Evolutionary conservation across 2,113 vertebrate species (phyloP).

Genomic region (Solea senegalensis): DNA sequence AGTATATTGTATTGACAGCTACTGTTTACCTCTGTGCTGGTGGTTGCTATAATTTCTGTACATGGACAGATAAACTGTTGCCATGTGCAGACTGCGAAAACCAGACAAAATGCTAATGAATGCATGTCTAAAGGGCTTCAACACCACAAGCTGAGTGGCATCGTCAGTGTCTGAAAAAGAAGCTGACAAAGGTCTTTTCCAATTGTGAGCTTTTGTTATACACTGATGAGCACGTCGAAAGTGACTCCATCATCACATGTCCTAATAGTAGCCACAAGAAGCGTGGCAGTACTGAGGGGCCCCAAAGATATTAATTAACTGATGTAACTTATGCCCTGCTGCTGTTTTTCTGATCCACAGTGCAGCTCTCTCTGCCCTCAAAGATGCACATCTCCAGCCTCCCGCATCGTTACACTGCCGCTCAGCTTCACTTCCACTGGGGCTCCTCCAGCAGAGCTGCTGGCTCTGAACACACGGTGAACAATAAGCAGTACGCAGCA

Average conservation of each 20-base stretch:
- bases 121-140: slow-evolving; percentile 22
- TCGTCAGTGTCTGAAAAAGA: slow-evolving; percentile 34
- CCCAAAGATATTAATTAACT: too few relatives aligned
- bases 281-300: too few relatives aligned
- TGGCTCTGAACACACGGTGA: slow-evolving; percentile 91
- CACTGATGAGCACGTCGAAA: slow-evolving; percentile 24
- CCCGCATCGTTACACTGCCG: slow-evolving; percentile 85
- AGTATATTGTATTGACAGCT: too few relatives aligned
- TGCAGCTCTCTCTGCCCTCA: slow-evolving; percentile 85
- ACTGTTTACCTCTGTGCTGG: not conserved
- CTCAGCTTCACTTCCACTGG: slow-evolving; percentile 95
- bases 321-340: not conserved
- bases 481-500: slow-evolving; percentile 87
- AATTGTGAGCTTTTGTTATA: slow-evolving; percentile 35
- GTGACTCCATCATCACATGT: slow-evolving; percentile 21
- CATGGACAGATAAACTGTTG: slow-evolving; percentile 19
- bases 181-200: slow-evolving; percentile 57
- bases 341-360: slow-evolving; percentile 72
- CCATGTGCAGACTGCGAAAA: slow-evolving; percentile 27
- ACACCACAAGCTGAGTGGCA: slow-evolving; percentile 31
- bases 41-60: slow-evolving; percentile 16
- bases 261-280: not conserved
- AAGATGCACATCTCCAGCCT: slow-evolving; percentile 86
- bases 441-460: slow-evolving; percentile 79
- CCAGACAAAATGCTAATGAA: slow-evolving; percentile 52